Base-by-base conservation (phyloP, 2,888 invertebrate genomes). In the Microctonus brassicae region DNA sequence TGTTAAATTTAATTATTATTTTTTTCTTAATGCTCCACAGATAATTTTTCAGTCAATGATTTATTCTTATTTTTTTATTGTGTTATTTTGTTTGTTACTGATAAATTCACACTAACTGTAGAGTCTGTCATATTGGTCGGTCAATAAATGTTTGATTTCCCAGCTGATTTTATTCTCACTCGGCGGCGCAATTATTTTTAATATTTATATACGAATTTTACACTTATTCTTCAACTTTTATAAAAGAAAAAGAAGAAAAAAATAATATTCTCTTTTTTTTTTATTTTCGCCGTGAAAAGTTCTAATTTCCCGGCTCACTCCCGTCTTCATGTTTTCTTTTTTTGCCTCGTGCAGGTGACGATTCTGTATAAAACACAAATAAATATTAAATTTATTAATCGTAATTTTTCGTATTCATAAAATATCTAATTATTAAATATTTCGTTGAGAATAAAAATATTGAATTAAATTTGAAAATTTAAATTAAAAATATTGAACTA, bases 261-360 rank as follows among this genome's bases (percentile, higher is more conserved):
- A 47, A n/a, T 47, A 47, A 47, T 47, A 17, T 17, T 47, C 47
- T 47, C 9, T 47, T n/a, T 1, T 17, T 17, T 17, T 47, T 47
- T 82, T 7, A 29, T 61, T 76, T 73, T 77, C 75, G 75, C 65
- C 69, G n/a, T 63, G 47, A 60, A 68, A 75, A 5, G 70, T 81
- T 83, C 81, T 86, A 86, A 81, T 87, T 87, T 76, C 82, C 86
- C 74, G 84, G 81, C 74, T 87, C 89, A 39, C 88, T 89, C 13
- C 90, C 91, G n/a, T 91, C 93, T 85, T 93, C 93, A 83, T 91
- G 91, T 90, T 93, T 93, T 90, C 93, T 91, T 86, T 93, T 93
- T 88, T 93, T 93, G 80, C 93, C 93, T 87, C 92, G 88, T 73
- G 90, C 90, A 79, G 92, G 89, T 78, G 90, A 86, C 78, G 89